These are phyloP conservation scores for Sparus aurata DNA, from an alignment of 2,797 vertebrate genomes.

Conservation along the genomic window DNA sequence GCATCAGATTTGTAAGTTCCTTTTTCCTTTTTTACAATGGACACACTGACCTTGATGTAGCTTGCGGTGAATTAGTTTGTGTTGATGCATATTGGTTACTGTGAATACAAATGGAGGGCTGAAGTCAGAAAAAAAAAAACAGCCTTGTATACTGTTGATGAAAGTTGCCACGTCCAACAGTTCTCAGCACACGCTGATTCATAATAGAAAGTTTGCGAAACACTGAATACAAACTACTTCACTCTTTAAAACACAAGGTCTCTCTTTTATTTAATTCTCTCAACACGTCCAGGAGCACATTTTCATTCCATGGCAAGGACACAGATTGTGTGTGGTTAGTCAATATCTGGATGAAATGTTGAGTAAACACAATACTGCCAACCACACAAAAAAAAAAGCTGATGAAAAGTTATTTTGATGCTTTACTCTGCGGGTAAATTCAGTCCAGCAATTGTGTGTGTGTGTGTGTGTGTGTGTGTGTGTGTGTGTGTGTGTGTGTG, in stretches of 20 bases:
- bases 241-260: slow-evolving; percentile 32
- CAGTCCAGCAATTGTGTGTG: slow-evolving; percentile 14
- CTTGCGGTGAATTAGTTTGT: slow-evolving; percentile 47
- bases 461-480: slow-evolving; percentile 6
- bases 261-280: slow-evolving; percentile 34
- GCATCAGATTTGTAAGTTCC: slow-evolving; percentile 42
- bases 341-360: slow-evolving; percentile 28
- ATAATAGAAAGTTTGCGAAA: neutral
- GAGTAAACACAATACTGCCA: slow-evolving; percentile 15
- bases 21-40: slow-evolving; percentile 13
- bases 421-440: slow-evolving; percentile 23
- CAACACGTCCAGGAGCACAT: neutral
- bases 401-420: slow-evolving; percentile 45
- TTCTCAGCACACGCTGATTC: neutral
- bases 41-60: slow-evolving; percentile 60
- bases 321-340: neutral
- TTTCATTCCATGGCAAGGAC: slow-evolving; percentile 8
- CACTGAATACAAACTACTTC: slow-evolving; percentile 26
- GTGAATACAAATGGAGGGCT: slow-evolving; percentile 45
- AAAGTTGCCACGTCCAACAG: slow-evolving; percentile 11
- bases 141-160: slow-evolving; percentile 27
- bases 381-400: slow-evolving; percentile 36
- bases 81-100: slow-evolving; percentile 45
- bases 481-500: slow-evolving; percentile 1
- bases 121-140: slow-evolving; percentile 10